A percentile compares a stretch with the other conserved stretches of the same genome.
These are phyloP conservation scores for Epizoanthus illoricatus DNA, from an alignment of 92 coral and sea anemone genomes.

Conservation along the genomic window DNA sequence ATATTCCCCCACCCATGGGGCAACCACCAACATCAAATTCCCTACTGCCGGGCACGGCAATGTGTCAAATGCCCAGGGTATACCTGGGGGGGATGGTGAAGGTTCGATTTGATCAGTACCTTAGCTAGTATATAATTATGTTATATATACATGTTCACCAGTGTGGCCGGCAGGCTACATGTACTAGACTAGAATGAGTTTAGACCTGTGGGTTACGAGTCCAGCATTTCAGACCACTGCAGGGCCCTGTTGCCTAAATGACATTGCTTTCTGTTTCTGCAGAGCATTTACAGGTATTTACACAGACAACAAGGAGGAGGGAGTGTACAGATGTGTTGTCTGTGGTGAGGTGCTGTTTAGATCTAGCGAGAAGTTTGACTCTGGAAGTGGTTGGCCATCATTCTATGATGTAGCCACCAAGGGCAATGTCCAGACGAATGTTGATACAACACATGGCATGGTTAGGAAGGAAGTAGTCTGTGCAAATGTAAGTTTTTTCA, in stretches of 20 bases:
- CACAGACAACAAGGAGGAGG: slow-evolving; percentile 70
- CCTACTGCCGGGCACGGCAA: too few species aligned
- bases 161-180: too few species aligned
- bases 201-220: too few species aligned
- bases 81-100: too few species aligned
- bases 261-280: not conserved
- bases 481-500: slow-evolving; percentile 72
- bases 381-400: slow-evolving; percentile 97
- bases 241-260: not conserved
- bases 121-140: too few species aligned
- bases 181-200: too few species aligned
- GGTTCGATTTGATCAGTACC: too few species aligned
- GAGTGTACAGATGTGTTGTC: slow-evolving; percentile 80
- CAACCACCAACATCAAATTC: too few species aligned
- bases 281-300: slow-evolving; percentile 93
- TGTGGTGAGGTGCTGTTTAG: slow-evolving; percentile 83
- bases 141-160: too few species aligned
- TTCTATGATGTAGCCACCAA: slow-evolving; percentile 71
- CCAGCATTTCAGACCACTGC: too few species aligned
- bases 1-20: too few species aligned
- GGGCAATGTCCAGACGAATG: slow-evolving; percentile 70
- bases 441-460: slow-evolving; percentile 88
- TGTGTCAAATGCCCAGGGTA: too few species aligned
- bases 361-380: slow-evolving; percentile 79
- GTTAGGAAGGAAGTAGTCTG: slow-evolving; percentile 84